phyloP scores from a whole-genome alignment of 2,888 invertebrate species.

The Dynastes grantii region DNA sequence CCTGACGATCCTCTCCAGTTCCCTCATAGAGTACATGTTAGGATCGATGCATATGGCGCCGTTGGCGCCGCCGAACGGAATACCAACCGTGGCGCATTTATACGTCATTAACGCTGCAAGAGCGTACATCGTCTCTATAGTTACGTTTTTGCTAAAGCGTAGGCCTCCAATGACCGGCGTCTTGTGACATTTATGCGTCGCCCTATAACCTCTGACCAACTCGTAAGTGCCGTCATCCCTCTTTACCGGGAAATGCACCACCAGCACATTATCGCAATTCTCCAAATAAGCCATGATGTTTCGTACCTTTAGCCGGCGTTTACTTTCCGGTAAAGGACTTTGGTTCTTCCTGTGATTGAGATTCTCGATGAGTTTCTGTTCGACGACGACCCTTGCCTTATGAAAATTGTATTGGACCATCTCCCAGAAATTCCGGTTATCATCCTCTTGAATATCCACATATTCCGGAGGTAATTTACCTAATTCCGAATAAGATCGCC shows the following conservation, averaged over 20 bases:
- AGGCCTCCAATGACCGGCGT: slow-evolving; percentile 73
- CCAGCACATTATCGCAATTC: slow-evolving; percentile 79
- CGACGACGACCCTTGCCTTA: slow-evolving; percentile 73
- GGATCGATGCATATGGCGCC: slow-evolving; percentile 85
- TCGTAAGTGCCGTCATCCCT: slow-evolving; percentile 81
- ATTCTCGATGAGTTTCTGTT: slow-evolving; percentile 74
- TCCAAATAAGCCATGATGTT: slow-evolving; percentile 79
- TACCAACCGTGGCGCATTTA: slow-evolving; percentile 86
- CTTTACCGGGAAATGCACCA: slow-evolving; percentile 80
- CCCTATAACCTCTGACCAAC: slow-evolving; percentile 80
- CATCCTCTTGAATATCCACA: slow-evolving; percentile 63
- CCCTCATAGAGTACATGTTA: slow-evolving; percentile 79
- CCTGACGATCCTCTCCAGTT: slow-evolving; percentile 84
- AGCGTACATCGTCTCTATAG: slow-evolving; percentile 85
- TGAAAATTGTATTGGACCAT: slow-evolving; percentile 83
- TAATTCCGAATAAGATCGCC: slow-evolving; percentile 39
- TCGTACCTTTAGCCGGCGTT: slow-evolving; percentile 75
- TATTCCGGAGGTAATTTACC: slow-evolving; percentile 68
- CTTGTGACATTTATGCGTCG: slow-evolving; percentile 84
- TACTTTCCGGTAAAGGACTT: slow-evolving; percentile 71
- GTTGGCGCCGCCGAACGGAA: slow-evolving; percentile 86
- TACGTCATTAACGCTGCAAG: slow-evolving; percentile 87
- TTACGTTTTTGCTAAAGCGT: slow-evolving; percentile 68
- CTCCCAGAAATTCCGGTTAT: slow-evolving; percentile 74
- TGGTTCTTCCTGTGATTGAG: slow-evolving; percentile 65